Evolutionary conservation across 2,888 invertebrate genomes (phyloP).

Genomic region (Didymodactylos carnosus): DNA sequence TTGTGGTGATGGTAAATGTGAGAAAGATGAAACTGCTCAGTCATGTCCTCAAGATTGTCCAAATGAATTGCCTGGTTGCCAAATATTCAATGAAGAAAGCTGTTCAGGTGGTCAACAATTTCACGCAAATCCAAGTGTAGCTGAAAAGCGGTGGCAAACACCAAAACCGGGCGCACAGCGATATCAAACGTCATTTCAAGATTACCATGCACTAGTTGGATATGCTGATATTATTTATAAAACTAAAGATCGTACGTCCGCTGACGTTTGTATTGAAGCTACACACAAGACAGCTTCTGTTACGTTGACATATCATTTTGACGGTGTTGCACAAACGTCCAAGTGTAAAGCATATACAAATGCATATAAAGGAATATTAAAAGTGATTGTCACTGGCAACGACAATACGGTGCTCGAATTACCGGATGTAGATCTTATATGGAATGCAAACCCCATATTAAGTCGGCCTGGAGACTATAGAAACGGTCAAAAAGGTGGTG

Average conservation of each 20-base stretch:
- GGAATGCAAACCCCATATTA: slow-evolving; percentile 4
- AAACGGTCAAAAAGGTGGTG: slow-evolving; percentile 14
- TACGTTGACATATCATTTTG: slow-evolving; percentile 1
- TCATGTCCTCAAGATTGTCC: slow-evolving; percentile 13
- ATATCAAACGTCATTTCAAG: slow-evolving; percentile 9
- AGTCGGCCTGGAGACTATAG: slow-evolving; percentile 9
- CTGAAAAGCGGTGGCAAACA: slow-evolving; percentile 10
- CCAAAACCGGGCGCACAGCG: slow-evolving; percentile 3
- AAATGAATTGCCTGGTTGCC: slow-evolving; percentile 12
- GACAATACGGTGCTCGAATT: slow-evolving; percentile 5
- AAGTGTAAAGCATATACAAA: slow-evolving; percentile 4
- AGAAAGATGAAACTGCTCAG: slow-evolving; percentile 4
- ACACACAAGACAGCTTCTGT: background rate
- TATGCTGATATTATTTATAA: slow-evolving; percentile 14
- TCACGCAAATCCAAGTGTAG: slow-evolving; percentile 3
- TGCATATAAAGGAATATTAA: background rate
- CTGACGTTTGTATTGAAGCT: slow-evolving; percentile 11
- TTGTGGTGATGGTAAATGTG: slow-evolving; percentile 11
- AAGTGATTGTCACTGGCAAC: background rate
- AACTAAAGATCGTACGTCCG: background rate
- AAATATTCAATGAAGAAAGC: slow-evolving; percentile 10
- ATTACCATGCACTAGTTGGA: slow-evolving; percentile 12
- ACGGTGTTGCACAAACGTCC: background rate
- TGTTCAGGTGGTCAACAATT: slow-evolving; percentile 5
- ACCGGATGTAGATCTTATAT: slow-evolving; percentile 3